Percentiles rank a stretch among this genome's conserved stretches.
These are phyloP conservation scores for Daubentonia madagascariensis DNA, from an alignment of 2,113 vertebrate genomes.

Conservation along the genomic window DNA sequence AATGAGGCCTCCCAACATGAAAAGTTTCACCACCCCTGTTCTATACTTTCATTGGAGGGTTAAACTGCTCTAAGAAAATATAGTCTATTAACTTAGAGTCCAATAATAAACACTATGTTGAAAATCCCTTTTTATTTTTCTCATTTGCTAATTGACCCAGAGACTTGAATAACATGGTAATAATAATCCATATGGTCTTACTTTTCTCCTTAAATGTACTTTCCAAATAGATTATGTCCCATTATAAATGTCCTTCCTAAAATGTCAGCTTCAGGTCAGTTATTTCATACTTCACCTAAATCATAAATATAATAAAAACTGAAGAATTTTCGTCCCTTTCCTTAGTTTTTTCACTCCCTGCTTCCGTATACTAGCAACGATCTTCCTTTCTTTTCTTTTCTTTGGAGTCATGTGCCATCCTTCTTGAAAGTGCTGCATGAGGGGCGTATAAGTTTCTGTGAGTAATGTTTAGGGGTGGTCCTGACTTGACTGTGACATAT, in stretches of 20 bases:
- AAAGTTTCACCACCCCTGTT: background rate
- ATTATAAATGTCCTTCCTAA: background rate
- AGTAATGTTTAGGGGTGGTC: background rate
- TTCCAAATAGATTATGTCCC: background rate
- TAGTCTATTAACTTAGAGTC: background rate
- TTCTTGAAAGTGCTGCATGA: background rate
- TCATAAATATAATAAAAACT: background rate
- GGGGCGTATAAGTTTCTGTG: background rate
- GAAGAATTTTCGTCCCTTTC: background rate
- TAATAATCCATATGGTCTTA: background rate
- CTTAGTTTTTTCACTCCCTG: background rate
- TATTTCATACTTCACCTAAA: background rate
- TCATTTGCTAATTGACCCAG: background rate
- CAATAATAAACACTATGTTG: background rate
- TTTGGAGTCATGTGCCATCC: background rate
- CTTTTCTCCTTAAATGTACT: background rate
- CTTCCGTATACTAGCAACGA: background rate
- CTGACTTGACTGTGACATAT: background rate
- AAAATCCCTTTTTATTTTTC: constrained; percentile 1
- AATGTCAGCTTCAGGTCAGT: background rate
- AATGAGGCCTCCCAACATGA: too few relatives aligned
- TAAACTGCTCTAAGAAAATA: background rate
- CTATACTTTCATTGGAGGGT: background rate
- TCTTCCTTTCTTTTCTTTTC: background rate
- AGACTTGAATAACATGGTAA: background rate